Evolutionary conservation across 2,113 vertebrate species (phyloP).

Genomic region (Chaetodon trifascialis): DNA sequence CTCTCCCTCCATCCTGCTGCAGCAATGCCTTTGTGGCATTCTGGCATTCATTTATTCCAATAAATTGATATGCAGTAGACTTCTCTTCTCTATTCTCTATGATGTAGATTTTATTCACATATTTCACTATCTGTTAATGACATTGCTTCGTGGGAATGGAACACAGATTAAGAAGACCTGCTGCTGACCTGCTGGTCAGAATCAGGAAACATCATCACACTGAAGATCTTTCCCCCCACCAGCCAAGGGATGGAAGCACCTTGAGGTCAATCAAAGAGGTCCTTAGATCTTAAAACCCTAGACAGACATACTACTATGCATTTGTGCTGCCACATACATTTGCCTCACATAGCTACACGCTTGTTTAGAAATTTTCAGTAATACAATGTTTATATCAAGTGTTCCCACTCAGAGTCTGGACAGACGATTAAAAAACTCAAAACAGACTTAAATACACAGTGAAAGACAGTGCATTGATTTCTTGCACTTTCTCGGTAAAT

Average conservation of each 20-base stretch:
- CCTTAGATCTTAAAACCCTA: constrained; percentile 2
- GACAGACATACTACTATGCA: background rate
- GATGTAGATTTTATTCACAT: constrained; percentile 20
- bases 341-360: background rate
- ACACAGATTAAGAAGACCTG: background rate
- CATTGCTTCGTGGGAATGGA: background rate
- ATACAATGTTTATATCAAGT: background rate
- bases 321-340: background rate
- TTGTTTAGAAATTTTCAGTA: background rate
- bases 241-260: constrained; percentile 17
- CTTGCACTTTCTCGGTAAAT: background rate
- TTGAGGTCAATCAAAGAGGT: background rate
- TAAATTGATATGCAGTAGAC: too few relatives aligned
- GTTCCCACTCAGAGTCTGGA: background rate
- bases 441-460: background rate
- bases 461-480: background rate
- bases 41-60: too few relatives aligned
- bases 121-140: background rate
- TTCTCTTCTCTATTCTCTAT: too few relatives aligned
- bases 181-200: background rate
- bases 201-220: constrained; percentile 3
- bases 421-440: background rate
- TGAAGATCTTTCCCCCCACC: background rate
- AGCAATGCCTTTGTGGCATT: too few relatives aligned
- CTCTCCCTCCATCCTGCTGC: too few relatives aligned